Evolutionary conservation across 2,888 invertebrate genomes (phyloP), one percentile per base, ranked within the genome.

Genomic region (Hirtodrosophila trivittata): DNA sequence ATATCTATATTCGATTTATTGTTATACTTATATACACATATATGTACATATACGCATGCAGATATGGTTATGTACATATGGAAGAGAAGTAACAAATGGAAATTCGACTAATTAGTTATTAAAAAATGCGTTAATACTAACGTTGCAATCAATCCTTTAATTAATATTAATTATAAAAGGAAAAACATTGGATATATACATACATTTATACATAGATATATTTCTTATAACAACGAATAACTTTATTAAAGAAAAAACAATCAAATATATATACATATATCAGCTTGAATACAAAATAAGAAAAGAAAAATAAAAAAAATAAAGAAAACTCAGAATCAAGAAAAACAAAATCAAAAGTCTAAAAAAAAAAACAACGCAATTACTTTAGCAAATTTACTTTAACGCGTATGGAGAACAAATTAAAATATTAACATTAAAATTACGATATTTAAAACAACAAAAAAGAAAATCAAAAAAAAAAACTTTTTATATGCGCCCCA

Each of bases 311-410:
- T 5, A 28, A 28, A 41, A 55, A 51, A 43, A 33, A 51, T 32
- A 50, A 46, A 49, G 38, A 47, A n/a, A 16, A 55, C 52, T 42
- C 52, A 59, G 39, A 47, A 14, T 30, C 30, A 77, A 83, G 25
- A 56, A 32, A 21, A 50, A 47, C 21, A 25, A 35, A 13, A 13
- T 12, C 7, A 6, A 26, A 21, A 21, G n/a, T n/a, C 18, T 12
- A 32, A 13, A 21, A 30, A 12, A 41, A 45, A 58, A 57, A 56
- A 49, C 66, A 64, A 65, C 67, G 75, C 75, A 82, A 82, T 85
- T 85, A 80, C 78, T 85, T 80, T 82, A 85, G 68, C 52, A 68
- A 70, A 68, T 62, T 80, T 80, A 80, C 86, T 80, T 80, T 85
- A 78, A 60, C 28, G 28, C 28, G n/a, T 8, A 28, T n/a, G 1